These are phyloP conservation scores for Sebastes glaucus DNA, from an alignment of 2,797 vertebrate genomes.

Conservation along the genomic window DNA sequence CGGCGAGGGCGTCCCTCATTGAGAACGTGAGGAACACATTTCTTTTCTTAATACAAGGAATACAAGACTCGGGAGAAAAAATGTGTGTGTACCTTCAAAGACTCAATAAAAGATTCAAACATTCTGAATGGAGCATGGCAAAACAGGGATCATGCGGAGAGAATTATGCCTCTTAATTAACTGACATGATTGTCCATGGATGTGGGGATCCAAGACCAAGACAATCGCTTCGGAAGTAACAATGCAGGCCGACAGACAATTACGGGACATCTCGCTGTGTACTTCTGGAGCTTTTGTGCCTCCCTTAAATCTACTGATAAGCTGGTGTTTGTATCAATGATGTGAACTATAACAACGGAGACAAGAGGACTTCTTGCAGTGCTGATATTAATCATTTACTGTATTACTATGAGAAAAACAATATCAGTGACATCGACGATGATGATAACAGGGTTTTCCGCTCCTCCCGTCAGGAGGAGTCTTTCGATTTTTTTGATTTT, in stretches of 20 bases:
- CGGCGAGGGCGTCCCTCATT: constrained; percentile 47
- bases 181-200: constrained; percentile 56
- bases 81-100: constrained; percentile 49
- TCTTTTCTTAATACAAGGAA: constrained; percentile 47
- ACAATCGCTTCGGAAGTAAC: constrained; percentile 64
- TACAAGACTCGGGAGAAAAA: constrained; percentile 25
- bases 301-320: constrained; percentile 61
- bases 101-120: constrained; percentile 53
- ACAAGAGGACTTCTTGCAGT: constrained; percentile 72
- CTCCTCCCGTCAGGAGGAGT: constrained; percentile 65
- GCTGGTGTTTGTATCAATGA: constrained; percentile 78
- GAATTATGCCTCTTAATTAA: constrained; percentile 55
- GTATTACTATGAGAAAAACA: constrained; percentile 80
- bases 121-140: constrained; percentile 49
- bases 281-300: constrained; percentile 74
- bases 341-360: constrained; percentile 76
- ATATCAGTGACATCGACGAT: constrained; percentile 75
- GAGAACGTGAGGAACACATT: constrained; percentile 60
- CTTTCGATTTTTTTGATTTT: constrained; percentile 55
- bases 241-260: constrained; percentile 29
- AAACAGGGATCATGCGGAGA: constrained; percentile 49
- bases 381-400: constrained; percentile 83
- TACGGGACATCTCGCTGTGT: constrained; percentile 44
- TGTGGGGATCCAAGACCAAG: constrained; percentile 55
- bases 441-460: constrained; percentile 85